Evolutionary conservation across 2,888 invertebrate genomes (phyloP).

Genomic region (Subacronicta megacephala): DNA sequence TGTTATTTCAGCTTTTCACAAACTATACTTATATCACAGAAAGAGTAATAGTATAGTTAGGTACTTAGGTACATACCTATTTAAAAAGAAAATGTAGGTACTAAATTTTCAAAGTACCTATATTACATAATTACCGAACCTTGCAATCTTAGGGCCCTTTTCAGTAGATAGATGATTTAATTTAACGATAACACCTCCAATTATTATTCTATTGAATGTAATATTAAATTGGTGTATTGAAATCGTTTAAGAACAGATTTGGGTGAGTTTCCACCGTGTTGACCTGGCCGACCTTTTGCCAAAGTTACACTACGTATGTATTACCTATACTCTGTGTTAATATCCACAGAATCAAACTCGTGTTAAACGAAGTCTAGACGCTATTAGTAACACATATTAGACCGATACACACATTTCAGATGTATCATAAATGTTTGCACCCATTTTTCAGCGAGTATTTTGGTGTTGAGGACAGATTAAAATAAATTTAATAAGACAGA

Average conservation of each 20-base stretch:
- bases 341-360: constrained; percentile 56
- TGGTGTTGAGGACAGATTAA: too few species aligned
- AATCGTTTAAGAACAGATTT: too few species aligned
- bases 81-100: too few species aligned
- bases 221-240: constrained; percentile 15
- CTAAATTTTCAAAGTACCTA: too few species aligned
- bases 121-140: too few species aligned
- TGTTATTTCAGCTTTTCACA: too few species aligned
- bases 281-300: constrained; percentile 54
- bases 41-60: too few species aligned
- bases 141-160: neutral
- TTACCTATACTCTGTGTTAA: constrained; percentile 45
- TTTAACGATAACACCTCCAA: constrained; percentile 10
- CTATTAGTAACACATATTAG: constrained; percentile 65
- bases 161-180: constrained; percentile 5
- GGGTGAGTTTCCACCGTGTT: constrained; percentile 29
- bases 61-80: too few species aligned
- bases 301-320: constrained; percentile 51
- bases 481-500: too few species aligned
- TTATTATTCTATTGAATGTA: constrained; percentile 9
- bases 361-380: constrained; percentile 71
- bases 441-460: constrained; percentile 49
- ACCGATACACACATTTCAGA: constrained; percentile 55
- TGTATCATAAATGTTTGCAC: constrained; percentile 48
- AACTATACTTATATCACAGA: too few species aligned